Evolutionary conservation across 2,888 invertebrate genomes (phyloP).

Genomic region (Unio pictorum): DNA sequence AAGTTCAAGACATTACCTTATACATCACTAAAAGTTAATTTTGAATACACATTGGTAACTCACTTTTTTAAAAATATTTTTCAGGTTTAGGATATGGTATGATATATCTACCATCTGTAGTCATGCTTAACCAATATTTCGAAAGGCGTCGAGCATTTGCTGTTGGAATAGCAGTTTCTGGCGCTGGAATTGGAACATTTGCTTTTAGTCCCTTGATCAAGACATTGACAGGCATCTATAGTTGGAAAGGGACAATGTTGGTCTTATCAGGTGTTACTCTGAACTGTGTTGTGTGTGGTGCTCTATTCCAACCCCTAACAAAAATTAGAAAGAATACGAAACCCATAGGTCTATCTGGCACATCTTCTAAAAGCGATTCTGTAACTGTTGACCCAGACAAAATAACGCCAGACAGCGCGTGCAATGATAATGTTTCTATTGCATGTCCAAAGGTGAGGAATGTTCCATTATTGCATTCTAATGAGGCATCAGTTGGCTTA

Average conservation of each 20-base stretch:
- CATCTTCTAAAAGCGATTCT: too few species aligned
- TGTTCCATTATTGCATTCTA: too few species aligned
- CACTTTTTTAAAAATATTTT: conserved; percentile 3
- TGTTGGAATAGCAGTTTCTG: conserved; percentile 16
- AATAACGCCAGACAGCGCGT: too few species aligned
- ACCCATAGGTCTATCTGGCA: too few species aligned
- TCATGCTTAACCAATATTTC: conserved; percentile 17
- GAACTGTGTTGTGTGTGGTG: conserved; percentile 13
- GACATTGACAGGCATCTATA: conserved; percentile 9
- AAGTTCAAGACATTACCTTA: neutral
- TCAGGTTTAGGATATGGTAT: conserved; percentile 25
- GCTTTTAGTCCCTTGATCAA: conserved; percentile 13
- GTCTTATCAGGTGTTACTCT: conserved; percentile 16
- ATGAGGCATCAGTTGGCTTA: too few species aligned
- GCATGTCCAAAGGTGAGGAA: too few species aligned
- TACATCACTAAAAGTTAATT: neutral
- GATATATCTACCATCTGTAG: conserved; percentile 15
- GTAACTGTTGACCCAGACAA: too few species aligned
- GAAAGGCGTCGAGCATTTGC: conserved; percentile 17
- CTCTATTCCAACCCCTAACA: conserved; percentile 9
- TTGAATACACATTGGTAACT: neutral
- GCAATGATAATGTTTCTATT: too few species aligned
- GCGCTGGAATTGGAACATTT: conserved; percentile 21
- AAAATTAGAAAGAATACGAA: too few species aligned
- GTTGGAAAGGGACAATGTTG: conserved; percentile 21